These are phyloP conservation scores for Ammodytes marinus DNA, from an alignment of 2,113 vertebrate species.

Conservation along the genomic window DNA sequence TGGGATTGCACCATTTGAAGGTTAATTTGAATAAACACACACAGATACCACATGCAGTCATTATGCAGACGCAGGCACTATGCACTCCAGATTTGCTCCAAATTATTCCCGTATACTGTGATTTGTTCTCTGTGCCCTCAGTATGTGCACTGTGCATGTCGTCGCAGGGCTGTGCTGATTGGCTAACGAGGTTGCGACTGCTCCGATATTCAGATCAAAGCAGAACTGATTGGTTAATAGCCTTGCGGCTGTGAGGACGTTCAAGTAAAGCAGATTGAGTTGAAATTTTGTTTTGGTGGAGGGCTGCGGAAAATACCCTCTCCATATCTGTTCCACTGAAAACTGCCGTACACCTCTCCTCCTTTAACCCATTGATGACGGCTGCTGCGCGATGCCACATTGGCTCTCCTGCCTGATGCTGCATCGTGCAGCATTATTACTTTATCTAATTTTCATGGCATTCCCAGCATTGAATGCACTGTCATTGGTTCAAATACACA, in stretches of 20 bases:
- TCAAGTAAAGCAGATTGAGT: slow-evolving; percentile 45
- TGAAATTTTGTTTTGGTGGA: slow-evolving; percentile 9
- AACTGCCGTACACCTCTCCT: slow-evolving; percentile 4
- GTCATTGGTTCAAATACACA: too few relatives aligned
- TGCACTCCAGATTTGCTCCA: slow-evolving; percentile 42
- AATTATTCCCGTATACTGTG: slow-evolving; percentile 35
- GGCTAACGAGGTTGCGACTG: slow-evolving; percentile 55
- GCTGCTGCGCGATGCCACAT: too few relatives aligned
- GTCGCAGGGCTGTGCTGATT: slow-evolving; percentile 65
- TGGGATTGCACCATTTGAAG: slow-evolving; percentile 44
- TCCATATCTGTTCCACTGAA: slow-evolving; percentile 60
- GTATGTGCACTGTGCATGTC: slow-evolving; percentile 63
- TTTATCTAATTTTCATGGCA: too few relatives aligned
- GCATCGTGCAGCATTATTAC: too few relatives aligned
- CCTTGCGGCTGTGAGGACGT: slow-evolving; percentile 20
- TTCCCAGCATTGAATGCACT: too few relatives aligned
- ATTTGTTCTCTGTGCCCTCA: slow-evolving; percentile 8
- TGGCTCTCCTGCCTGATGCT: too few relatives aligned
- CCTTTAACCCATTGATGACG: too few relatives aligned
- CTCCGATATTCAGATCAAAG: slow-evolving; percentile 47
- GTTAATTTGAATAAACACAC: slow-evolving; percentile 70
- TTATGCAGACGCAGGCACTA: slow-evolving; percentile 29
- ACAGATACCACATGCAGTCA: slow-evolving; percentile 24
- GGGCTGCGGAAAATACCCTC: slow-evolving; percentile 64
- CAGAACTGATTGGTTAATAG: slow-evolving; percentile 38